Evolutionary conservation across 2,113 vertebrate genomes (phyloP), one percentile per base, ranked within the genome.

Genomic region (Rhombomys opimus): DNA sequence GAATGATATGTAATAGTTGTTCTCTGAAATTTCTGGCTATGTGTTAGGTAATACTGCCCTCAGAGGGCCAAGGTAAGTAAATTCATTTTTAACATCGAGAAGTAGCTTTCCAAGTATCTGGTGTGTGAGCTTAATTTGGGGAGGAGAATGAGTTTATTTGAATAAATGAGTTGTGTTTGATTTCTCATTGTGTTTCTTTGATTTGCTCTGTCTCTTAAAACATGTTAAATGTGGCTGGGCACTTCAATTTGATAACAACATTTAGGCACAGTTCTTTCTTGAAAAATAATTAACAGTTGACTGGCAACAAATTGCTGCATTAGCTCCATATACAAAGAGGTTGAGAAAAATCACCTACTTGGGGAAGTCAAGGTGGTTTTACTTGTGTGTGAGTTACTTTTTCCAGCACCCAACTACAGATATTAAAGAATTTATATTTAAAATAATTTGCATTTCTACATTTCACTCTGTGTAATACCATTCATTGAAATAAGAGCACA

Each of bases 1-100:
- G 96, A 93, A 82, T 93, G 73, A 80, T 96, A 97, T 95, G 92
- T 97, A 91, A 98, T 97, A 95, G 94, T 81, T 94, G 93, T 85
- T 94, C 96, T 59, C 88, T 93, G 95, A 91, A 96, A 96, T 97
- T 97, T 97, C 91, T 97, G 81, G 95, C 91, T 96, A 32, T 98
- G 97, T 84, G 97, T 98, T 98, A 98, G 98, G 98, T 98, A 98
- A 99, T 96, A 98, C 98, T 98, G 98, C 98, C 98, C 98, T 98
- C 98, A 98, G 98, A 99, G 98, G 98, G 98, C 98, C 98, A 97
- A 98, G 98, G 98, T 98, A 97, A 98, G 98, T 96, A 98, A 99
- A 98, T 98, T 98, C 98, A 98, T 96, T 97, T 96, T 97, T 90
- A 96, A 89, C 97, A 88, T 94, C 90, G 68, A 95, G 63, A 97